Percentiles rank a stretch among this genome's conserved stretches.
Evolutionary conservation across 1,140 invertebrate species (phyloP).

Genomic region (Pemphigus obesinymphae): DNA sequence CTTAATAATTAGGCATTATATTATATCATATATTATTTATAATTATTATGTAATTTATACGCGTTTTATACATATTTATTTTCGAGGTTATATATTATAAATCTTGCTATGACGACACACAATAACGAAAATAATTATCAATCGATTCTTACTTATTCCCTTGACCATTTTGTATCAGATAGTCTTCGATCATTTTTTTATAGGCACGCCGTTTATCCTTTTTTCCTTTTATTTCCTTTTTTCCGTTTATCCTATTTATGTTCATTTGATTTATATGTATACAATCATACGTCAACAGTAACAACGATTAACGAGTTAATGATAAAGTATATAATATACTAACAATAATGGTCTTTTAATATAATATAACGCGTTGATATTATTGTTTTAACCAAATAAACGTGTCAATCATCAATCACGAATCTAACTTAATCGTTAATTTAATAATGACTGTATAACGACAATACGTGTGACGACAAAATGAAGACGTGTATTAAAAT

Average conservation of each 20-base stretch:
- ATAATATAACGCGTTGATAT: no score
- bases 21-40: no score
- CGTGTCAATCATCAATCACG: neutral
- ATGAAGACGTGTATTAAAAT: neutral
- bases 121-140: neutral
- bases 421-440: neutral
- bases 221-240: no score
- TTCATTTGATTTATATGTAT: neutral
- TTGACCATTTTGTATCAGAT: neutral
- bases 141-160: neutral
- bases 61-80: neutral
- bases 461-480: neutral
- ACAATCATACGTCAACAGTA: neutral
- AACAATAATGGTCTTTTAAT: no score
- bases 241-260: no score
- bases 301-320: neutral
- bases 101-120: neutral
- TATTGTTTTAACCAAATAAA: no score
- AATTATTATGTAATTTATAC: no score
- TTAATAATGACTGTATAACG: neutral
- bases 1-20: no score
- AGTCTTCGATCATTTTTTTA: slow-evolving; percentile 33
- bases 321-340: no score
- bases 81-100: neutral
- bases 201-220: neutral